Evolutionary conservation across 2,113 vertebrate species (phyloP).

Genomic region (Proterorhinus semilunaris): DNA sequence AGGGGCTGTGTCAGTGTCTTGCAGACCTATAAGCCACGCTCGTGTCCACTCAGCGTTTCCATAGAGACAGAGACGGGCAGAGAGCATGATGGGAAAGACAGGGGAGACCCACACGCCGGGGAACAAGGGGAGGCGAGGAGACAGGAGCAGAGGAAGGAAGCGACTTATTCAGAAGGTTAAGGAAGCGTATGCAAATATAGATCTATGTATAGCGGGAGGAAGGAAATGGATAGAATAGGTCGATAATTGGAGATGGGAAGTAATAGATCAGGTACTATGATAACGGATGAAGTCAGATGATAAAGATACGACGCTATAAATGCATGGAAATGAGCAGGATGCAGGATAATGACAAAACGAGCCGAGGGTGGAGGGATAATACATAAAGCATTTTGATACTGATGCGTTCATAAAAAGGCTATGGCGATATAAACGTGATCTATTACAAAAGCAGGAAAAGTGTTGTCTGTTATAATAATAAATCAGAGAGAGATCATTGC

Average conservation of each 20-base stretch:
- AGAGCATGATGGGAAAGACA: slow-evolving; percentile 56
- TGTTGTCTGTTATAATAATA: too few species aligned
- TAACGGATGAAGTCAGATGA: not conserved
- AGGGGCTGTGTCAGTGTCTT: slow-evolving; percentile 60
- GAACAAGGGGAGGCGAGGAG: slow-evolving; percentile 41
- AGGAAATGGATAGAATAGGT: not conserved
- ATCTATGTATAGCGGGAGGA: not conserved
- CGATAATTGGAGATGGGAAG: not conserved
- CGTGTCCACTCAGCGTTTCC: slow-evolving; percentile 69
- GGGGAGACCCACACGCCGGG: slow-evolving; percentile 68
- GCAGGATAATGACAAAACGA: too few species aligned
- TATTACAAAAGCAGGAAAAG: too few species aligned
- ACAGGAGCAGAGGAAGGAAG: slow-evolving; percentile 4
- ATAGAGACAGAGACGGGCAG: slow-evolving; percentile 68
- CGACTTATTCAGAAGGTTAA: not conserved
- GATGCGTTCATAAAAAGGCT: too few species aligned
- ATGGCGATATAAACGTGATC: too few species aligned
- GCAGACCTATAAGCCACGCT: slow-evolving; percentile 59
- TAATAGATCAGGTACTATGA: not conserved
- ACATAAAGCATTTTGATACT: too few species aligned
- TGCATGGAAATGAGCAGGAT: too few species aligned
- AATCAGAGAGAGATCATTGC: too few species aligned
- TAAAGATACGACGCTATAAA: not conserved
- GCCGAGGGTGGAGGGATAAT: too few species aligned
- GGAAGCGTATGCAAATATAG: not conserved